A percentile compares a stretch with the other conserved stretches of the same genome.
Evolutionary conservation across 2,797 vertebrate genomes (phyloP).

Genomic region (Myripristis murdjan): DNA sequence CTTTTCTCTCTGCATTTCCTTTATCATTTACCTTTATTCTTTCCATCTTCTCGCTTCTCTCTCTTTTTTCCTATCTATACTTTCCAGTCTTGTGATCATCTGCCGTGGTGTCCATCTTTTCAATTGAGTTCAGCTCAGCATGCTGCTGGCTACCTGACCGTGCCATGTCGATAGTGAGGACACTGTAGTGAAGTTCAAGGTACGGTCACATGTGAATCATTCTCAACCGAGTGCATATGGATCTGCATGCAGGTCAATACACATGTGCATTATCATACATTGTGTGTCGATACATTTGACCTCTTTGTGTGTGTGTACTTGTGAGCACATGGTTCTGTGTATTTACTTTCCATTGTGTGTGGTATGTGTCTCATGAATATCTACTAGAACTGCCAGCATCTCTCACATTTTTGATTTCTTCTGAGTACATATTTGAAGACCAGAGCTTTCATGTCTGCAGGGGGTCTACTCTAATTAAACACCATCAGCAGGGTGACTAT

Average conservation of each 20-base stretch:
- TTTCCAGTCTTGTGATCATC: slow-evolving; percentile 39
- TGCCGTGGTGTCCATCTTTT: slow-evolving; percentile 42
- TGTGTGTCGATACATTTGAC: slow-evolving; percentile 26
- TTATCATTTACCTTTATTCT: too few relatives aligned
- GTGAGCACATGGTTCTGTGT: too few relatives aligned
- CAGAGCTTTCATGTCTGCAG: slow-evolving; percentile 45
- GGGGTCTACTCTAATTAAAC: slow-evolving; percentile 66
- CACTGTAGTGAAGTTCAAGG: slow-evolving; percentile 69
- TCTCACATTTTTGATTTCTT: slow-evolving; percentile 42
- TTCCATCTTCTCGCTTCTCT: slow-evolving; percentile 10
- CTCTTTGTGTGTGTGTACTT: slow-evolving; percentile 10
- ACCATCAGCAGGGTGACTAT: slow-evolving; percentile 47
- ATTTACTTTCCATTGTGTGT: slow-evolving; percentile 10
- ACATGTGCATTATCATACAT: slow-evolving; percentile 4
- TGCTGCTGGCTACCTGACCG: neutral
- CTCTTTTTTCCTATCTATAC: neutral
- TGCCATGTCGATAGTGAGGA: slow-evolving; percentile 35
- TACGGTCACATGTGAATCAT: slow-evolving; percentile 63
- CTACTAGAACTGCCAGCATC: slow-evolving; percentile 3
- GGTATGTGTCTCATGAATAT: neutral
- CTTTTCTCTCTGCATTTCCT: slow-evolving; percentile 7
- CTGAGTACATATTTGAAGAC: slow-evolving; percentile 49
- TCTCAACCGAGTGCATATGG: slow-evolving; percentile 30
- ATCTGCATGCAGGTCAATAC: slow-evolving; percentile 38
- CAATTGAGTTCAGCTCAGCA: neutral